Base-by-base conservation (phyloP, 1,140 invertebrate genomes). In the Drosophila takahashii region DNA sequence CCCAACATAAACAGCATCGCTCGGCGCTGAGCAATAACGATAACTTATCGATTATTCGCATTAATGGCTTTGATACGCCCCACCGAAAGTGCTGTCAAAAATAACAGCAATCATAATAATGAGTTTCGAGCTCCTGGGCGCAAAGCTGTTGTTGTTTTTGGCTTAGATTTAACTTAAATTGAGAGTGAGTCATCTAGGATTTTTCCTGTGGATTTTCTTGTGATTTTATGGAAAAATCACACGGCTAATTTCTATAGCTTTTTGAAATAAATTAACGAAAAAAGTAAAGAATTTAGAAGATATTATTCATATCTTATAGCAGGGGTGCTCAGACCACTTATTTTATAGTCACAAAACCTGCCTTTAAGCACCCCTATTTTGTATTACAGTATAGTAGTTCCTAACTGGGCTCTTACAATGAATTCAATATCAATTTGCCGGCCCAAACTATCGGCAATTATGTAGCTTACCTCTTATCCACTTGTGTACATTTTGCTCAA, bases 41-140 rank as follows among this genome's bases (percentile, higher is more conserved):
- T 69, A 70, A 56, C 64, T 69, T 69, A 70, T 69, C 64, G 66
- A 67, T 69, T 70, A 70, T 47, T 65, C 18, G 45, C 32, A 64
- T 65, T 65, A 67, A 52, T 52, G 45, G 57, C 29, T 34, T 47
- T 59, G 42, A 34, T 57, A 57, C 11, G 41, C 54, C 26, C 41
- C 4, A 6, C 11, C 1, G 13, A 13, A 13, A n/a, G 15, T 18
- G 11, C 44, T 42, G 45, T 65, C 44, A 65, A 65, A 65, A 65
- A 47, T 32, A 48, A 32, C 42, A 65, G 41, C 32, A 41, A 41
- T 48, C 36, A 66, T 32, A 47, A 59, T 47, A 48, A 66, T 36
- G 27, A 41, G 18, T 16, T 60, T 61, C 45, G 15, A 45, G 54
- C 60, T 36, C 0, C 5, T 59, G 60, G 27, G 1, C 22, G 22